Percentiles rank a stretch among this genome's conserved stretches.
Evolutionary conservation across 2,113 vertebrate species (phyloP).

Genomic region (Cebidichthys violaceus): DNA sequence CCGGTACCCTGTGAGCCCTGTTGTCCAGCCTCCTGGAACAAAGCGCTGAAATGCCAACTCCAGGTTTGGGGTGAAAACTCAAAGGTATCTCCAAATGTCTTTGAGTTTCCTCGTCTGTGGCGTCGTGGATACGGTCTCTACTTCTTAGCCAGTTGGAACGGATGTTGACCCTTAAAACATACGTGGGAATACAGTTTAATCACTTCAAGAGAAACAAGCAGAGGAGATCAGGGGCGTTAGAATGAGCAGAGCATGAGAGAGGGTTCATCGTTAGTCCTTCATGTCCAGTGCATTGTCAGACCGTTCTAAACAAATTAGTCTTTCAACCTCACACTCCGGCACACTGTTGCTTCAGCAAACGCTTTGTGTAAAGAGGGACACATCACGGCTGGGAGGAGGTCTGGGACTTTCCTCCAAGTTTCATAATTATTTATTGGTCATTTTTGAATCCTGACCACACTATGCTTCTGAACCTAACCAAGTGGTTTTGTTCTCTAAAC

Average conservation of each 20-base stretch:
- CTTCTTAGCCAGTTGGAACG: conserved; percentile 87
- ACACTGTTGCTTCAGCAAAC: too few relatives aligned
- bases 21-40: conserved; percentile 55
- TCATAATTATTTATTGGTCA: not conserved
- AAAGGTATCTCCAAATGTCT: conserved; percentile 72
- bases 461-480: not conserved
- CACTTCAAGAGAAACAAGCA: conserved; percentile 18
- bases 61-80: conserved; percentile 65
- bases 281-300: conserved; percentile 3
- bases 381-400: too few relatives aligned
- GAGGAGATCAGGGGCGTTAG: not conserved
- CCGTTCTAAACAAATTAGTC: too few relatives aligned
- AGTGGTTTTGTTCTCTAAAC: not conserved
- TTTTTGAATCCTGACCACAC: not conserved
- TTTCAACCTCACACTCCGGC: too few relatives aligned
- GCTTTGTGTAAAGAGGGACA: too few relatives aligned
- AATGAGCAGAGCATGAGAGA: not conserved
- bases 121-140: conserved; percentile 65
- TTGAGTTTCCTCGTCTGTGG: conserved; percentile 69
- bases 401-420: too few relatives aligned
- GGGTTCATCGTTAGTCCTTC: not conserved
- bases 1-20: conserved; percentile 56
- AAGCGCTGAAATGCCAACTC: conserved; percentile 63
- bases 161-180: conserved; percentile 85
- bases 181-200: conserved; percentile 38